Percentiles rank a stretch among this genome's conserved stretches.
Conservation (phyloP, 2,113 vertebrate genomes). For the Meleagris gallopavo region DNA sequence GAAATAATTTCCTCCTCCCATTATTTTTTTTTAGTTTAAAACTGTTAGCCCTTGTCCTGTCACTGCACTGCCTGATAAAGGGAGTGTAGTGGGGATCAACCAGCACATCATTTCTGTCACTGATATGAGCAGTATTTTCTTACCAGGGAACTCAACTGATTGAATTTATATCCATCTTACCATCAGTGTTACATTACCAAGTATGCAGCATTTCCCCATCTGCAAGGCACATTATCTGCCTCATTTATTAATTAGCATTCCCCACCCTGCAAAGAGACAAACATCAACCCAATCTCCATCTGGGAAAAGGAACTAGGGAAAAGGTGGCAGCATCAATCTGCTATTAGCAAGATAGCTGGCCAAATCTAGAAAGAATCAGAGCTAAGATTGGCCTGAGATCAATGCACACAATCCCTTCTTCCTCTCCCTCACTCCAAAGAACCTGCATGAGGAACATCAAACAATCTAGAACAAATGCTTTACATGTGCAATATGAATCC, state of each 20-base stretch:
- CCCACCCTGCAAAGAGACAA: neutral
- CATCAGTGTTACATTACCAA: neutral
- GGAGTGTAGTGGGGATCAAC: neutral
- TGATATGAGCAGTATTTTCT: neutral
- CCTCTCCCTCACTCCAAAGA: neutral
- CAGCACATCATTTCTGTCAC: neutral
- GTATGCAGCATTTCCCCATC: neutral
- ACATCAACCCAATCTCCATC: neutral
- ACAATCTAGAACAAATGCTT: neutral
- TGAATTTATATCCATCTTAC: neutral
- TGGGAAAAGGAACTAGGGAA: neutral
- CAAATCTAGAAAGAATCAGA: neutral
- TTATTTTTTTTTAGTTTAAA: neutral
- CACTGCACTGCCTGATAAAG: neutral
- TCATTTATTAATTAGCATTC: neutral
- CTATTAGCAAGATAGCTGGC: neutral
- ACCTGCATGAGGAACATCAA: neutral
- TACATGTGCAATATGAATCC: constrained; percentile 94
- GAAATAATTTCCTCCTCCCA: neutral
- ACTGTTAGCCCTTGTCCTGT: neutral
- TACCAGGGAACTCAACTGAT: neutral
- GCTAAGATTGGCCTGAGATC: neutral
- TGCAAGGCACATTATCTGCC: neutral
- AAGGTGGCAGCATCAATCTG: neutral
- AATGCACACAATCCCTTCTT: neutral